Base-by-base conservation (phyloP, 2,797 vertebrate species). In the Pangasius krempfi region DNA sequence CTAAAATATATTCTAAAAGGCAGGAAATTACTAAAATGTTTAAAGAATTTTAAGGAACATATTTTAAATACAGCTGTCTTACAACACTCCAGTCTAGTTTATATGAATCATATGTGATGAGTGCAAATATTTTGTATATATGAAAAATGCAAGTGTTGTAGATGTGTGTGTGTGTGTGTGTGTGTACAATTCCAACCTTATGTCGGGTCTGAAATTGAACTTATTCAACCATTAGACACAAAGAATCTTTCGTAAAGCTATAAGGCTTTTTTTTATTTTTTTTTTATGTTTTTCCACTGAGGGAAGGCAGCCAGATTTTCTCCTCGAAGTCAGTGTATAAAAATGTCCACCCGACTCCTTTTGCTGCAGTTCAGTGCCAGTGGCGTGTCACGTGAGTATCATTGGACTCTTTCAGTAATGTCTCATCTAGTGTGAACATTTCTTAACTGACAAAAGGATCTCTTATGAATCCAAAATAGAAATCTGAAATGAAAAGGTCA, bases 401-500 rank as follows among this genome's bases (percentile, higher is more conserved):
- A 18, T 22, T 18, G 1, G 76, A 44, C 25, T 0, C 22, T 78
- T 85, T 40, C 16, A 50, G 16, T 54, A 47, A 68, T 33, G 40
- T 72, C 10, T 72, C 33, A 14, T 84, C 82, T 70, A 14, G 47
- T 52, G 44, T 54, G 30, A 84, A 33, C 64, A 5, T 50, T 82
- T 68, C 27, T 66, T 12, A 84, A 30, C 18, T 1, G 44, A 84
- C 82, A 52, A 22, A 84, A 70, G 1, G 47, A 7, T 52, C 64
- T 84, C 30, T 70, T 70, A n/a, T 54, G 18, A 84, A 84, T 52
- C 64, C 5, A 1, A 68, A 30, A 88, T 82, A 84, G 85, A 88
- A 83, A 80, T 50, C 89, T 90, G 75, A 88, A 89, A 83, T 84
- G 58, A 86, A 88, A 88, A 90, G 78, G 84, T 60, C 0, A 91